These are phyloP conservation scores for Nebria salina DNA, from an alignment of 2,888 invertebrate species.

Conservation along the genomic window DNA sequence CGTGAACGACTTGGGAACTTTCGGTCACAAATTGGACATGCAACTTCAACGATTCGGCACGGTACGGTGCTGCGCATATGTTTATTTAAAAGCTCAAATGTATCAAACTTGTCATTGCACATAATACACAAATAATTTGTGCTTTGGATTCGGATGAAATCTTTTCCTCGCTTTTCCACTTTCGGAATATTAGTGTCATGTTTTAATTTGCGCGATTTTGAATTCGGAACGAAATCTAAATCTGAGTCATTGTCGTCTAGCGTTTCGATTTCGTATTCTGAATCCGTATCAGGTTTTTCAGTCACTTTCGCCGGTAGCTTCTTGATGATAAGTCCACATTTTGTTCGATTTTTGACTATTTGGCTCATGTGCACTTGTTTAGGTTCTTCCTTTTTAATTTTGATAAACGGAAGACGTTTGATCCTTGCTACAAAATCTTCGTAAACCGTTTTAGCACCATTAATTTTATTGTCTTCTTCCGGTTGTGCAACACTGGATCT, in stretches of 20 bases:
- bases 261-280: constrained; percentile 42
- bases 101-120: constrained; percentile 47
- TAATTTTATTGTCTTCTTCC: constrained; percentile 4
- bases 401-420: constrained; percentile 15
- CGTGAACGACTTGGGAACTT: constrained; percentile 46
- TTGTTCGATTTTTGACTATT: constrained; percentile 33
- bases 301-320: constrained; percentile 15
- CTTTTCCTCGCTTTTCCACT: not conserved
- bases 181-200: not conserved
- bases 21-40: constrained; percentile 38
- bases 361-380: not conserved
- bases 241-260: constrained; percentile 37
- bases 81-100: constrained; percentile 40
- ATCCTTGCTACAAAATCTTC: constrained; percentile 32
- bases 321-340: constrained; percentile 39
- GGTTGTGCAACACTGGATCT: not conserved
- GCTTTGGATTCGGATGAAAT: constrained; percentile 39
- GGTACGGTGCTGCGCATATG: constrained; percentile 44
- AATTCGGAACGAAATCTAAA: constrained; percentile 30
- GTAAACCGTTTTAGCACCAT: constrained; percentile 11
- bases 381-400: constrained; percentile 29
- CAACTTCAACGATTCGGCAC: constrained; percentile 20
- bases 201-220: constrained; percentile 5
- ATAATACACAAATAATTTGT: constrained; percentile 48
- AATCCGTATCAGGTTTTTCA: not conserved